Conservation (phyloP, 2,888 invertebrate genomes). For the Meiosimyza platycephala region DNA sequence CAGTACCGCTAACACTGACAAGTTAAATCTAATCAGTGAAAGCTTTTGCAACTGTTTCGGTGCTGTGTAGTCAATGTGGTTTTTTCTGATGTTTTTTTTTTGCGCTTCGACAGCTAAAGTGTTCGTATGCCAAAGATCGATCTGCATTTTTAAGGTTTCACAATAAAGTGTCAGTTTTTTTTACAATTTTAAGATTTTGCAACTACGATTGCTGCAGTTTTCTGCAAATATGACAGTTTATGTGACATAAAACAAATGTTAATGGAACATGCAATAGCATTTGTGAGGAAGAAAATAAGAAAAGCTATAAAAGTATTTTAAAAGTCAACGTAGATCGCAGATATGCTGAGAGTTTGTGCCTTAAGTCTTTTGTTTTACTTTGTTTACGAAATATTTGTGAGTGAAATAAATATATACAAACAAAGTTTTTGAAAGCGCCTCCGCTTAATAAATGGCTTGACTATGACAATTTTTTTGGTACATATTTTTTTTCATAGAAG, state of each 20-base stretch:
- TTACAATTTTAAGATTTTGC: constrained; percentile 48
- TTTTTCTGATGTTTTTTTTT: not conserved
- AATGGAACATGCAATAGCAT: constrained; percentile 9
- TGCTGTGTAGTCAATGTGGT: not conserved
- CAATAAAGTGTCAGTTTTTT: constrained; percentile 17
- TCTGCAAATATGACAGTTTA: constrained; percentile 27
- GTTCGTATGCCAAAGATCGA: constrained; percentile 20
- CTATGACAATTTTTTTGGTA: not conserved
- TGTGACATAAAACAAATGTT: constrained; percentile 29
- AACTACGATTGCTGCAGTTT: constrained; percentile 2
- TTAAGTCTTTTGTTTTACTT: constrained; percentile 31
- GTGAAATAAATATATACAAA: not conserved
- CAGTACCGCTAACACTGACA: constrained; percentile 13
- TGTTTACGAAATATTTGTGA: not conserved
- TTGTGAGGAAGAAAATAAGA: not conserved
- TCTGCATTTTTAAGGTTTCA: constrained; percentile 22
- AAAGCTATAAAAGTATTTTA: no score
- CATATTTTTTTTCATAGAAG: not conserved
- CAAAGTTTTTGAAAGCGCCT: no score
- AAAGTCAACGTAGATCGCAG: no score
- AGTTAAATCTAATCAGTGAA: constrained; percentile 21
- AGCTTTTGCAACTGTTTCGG: not conserved
- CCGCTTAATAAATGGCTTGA: no score
- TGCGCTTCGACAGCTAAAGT: constrained; percentile 6
- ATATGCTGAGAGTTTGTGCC: constrained; percentile 26